These are phyloP conservation scores for Cryptotermes secundus DNA, from an alignment of 1,140 invertebrate species.

Conservation along the genomic window DNA sequence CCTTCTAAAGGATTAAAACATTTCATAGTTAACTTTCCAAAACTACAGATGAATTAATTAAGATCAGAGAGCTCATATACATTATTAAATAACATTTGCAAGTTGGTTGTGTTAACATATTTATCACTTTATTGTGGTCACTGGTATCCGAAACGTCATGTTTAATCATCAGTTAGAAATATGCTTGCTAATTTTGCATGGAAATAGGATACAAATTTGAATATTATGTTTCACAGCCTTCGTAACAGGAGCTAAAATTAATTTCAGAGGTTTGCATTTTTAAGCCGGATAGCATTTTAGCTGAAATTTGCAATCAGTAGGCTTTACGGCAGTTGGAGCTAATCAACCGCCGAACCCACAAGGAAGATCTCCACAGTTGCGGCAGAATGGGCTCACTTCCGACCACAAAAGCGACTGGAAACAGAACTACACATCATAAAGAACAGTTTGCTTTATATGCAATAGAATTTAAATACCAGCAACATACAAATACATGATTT, in stretches of 20 bases:
- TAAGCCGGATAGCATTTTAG: neutral
- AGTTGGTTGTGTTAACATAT: neutral
- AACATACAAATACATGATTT: no score
- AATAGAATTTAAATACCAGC: no score
- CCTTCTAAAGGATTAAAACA: no score
- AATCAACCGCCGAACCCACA: neutral
- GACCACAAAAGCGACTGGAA: no score
- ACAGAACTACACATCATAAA: no score
- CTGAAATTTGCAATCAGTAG: neutral
- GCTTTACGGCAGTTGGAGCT: neutral
- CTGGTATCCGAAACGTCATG: neutral
- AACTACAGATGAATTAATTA: no score
- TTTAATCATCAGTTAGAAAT: neutral
- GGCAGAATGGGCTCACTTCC: no score
- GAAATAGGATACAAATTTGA: neutral
- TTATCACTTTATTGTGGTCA: neutral
- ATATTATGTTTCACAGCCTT: neutral
- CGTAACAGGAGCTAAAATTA: neutral
- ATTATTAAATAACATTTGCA: neutral
- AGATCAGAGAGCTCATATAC: neutral
- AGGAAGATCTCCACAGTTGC: neutral
- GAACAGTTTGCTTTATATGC: no score
- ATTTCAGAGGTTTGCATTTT: neutral
- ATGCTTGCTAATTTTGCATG: neutral
- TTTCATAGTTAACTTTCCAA: no score